Percentiles rank a stretch among this genome's conserved stretches.
These are phyloP conservation scores for Vollenhovia emeryi DNA, from an alignment of 1,140 invertebrate genomes.

Conservation along the genomic window DNA sequence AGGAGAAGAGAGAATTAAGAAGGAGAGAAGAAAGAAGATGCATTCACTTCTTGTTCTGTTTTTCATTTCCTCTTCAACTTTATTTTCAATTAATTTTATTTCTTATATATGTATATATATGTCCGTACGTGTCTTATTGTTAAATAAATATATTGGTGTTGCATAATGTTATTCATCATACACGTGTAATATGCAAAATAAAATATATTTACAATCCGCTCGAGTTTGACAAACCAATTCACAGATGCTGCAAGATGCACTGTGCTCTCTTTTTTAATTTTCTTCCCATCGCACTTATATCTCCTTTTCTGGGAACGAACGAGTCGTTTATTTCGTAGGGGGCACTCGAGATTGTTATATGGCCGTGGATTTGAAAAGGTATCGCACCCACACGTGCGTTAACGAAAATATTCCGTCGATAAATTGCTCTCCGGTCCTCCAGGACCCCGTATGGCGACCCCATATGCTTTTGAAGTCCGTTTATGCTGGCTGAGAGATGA, in stretches of 20 bases:
- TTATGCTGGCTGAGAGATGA: constrained; percentile 79
- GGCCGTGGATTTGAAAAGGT: neutral
- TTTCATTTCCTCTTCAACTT: neutral
- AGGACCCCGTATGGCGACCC: constrained; percentile 67
- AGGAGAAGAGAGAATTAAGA: neutral
- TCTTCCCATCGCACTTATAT: neutral
- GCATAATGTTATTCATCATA: neutral
- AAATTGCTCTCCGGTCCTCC: constrained; percentile 42
- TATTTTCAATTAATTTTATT: neutral
- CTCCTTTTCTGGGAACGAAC: neutral
- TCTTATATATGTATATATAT: neutral
- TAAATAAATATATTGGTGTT: neutral
- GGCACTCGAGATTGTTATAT: neutral
- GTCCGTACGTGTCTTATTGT: neutral
- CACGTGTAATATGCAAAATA: neutral
- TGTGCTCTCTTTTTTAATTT: neutral
- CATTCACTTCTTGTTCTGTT: neutral
- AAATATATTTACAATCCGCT: neutral
- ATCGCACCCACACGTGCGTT: constrained; percentile 30
- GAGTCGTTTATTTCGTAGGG: neutral
- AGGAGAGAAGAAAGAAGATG: neutral
- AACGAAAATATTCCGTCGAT: constrained; percentile 29
- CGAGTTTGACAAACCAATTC: neutral
- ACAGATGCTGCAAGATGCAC: neutral
- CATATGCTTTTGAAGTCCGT: constrained; percentile 75